Evolutionary conservation across 2,113 vertebrate species (phyloP), one percentile per base, ranked within the genome.

Genomic region (Nothocercus julius): DNA sequence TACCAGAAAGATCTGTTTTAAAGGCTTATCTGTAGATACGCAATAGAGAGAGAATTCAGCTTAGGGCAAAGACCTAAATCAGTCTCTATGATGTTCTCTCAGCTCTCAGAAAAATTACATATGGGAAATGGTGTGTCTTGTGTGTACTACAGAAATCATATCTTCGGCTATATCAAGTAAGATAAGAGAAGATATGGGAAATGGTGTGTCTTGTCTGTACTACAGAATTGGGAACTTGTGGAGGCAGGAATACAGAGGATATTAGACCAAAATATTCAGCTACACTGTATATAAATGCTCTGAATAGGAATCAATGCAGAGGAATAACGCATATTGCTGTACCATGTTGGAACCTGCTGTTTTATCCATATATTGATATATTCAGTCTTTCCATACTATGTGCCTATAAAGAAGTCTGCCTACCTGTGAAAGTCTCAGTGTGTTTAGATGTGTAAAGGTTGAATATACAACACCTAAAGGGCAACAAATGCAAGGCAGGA

Each of bases 301-400:
- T 58, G 70, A 89, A 73, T 44, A 62, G 5, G 61, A 72, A 85
- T 51, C 36, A n/a, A 30, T 9, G 9, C 18, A 45, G 7, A 94
- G 30, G 44, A 69, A 34, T 4, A 92, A 45, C 45, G 80, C 12
- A 7, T 8, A 2, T 32, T 83, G 64, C 45, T 75, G 42, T 38
- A n/a, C 10, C 3, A 30, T 40, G 0, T 42, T 63, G 64, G 88
- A 93, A 83, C 1, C 0, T 4, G 4, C 13, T 82, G 20, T n/a
- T 74, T 74, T 90, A 85, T 24, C 27, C n/a, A 7, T 6, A 3
- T 61, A 25, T 3, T 85, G 13, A 36, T 74, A 38, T 38, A 77
- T 69, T 82, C 75, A 77, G 16, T 53, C 40, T 64, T 87, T 42
- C 28, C 67, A 70, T 74, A n/a, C 72, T 63, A 27, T 54, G 64